Percentiles rank a stretch among this genome's conserved stretches.
Conservation (phyloP, 2,113 vertebrate species). For the Oenanthe oenanthe region DNA sequence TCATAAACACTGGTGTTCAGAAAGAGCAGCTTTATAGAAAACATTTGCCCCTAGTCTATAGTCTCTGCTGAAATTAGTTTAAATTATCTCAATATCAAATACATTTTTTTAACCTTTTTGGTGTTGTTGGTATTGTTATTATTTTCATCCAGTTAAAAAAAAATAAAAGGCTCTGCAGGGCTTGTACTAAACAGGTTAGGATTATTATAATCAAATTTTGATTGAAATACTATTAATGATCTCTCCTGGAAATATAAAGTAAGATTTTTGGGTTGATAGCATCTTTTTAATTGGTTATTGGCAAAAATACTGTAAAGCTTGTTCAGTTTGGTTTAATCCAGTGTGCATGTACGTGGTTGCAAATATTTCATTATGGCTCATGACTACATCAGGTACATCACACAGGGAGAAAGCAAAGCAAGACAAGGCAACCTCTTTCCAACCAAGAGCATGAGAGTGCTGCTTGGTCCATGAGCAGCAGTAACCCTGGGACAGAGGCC, state of each 20-base stretch:
- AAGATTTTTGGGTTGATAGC: neutral
- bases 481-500: neutral
- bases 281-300: neutral
- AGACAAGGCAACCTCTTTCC: neutral
- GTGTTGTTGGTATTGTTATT: neutral
- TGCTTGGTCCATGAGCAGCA: neutral
- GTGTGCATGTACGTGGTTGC: rapidly evolving
- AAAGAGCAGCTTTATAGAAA: conserved; percentile 51
- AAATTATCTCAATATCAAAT: neutral
- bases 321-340: neutral
- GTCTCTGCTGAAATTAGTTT: neutral
- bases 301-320: neutral
- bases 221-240: conserved; percentile 49
- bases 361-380: neutral
- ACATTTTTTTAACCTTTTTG: neutral
- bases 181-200: conserved; percentile 2
- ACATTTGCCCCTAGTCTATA: conserved; percentile 24
- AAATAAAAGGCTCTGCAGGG: neutral
- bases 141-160: neutral
- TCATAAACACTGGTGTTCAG: neutral
- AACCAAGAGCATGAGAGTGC: neutral
- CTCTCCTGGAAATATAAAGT: conserved; percentile 10
- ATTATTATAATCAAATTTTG: conserved; percentile 34
- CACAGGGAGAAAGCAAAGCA: neutral
- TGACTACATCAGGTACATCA: too few species aligned